Evolutionary conservation across 2,888 invertebrate genomes (phyloP).

Genomic region (Lamproptera curius): DNA sequence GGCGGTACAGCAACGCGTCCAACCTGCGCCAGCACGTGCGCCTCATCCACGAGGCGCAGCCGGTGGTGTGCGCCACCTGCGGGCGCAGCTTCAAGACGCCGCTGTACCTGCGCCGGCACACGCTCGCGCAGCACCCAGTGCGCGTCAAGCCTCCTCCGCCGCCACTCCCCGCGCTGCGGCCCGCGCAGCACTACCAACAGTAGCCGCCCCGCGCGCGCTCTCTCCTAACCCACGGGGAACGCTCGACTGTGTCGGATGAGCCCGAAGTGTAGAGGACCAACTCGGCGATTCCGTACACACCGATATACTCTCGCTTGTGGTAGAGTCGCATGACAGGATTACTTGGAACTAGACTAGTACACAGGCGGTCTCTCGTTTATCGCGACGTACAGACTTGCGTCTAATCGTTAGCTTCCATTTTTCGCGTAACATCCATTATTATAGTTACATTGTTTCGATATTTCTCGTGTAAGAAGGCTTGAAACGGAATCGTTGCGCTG

Average conservation of each 20-base stretch:
- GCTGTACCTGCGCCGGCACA: slow-evolving; percentile 86
- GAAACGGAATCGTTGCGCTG: slow-evolving; percentile 14
- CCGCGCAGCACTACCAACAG: slow-evolving; percentile 45
- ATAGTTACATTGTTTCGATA: neutral
- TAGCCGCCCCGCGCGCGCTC: slow-evolving; percentile 28
- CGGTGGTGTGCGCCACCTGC: slow-evolving; percentile 83
- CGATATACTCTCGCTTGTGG: neutral
- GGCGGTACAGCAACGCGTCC: slow-evolving; percentile 84
- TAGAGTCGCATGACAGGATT: neutral
- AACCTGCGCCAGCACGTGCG: slow-evolving; percentile 87
- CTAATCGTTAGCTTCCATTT: too few relatives aligned
- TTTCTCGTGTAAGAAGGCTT: neutral
- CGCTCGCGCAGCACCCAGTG: slow-evolving; percentile 82
- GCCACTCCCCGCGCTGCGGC: slow-evolving; percentile 51
- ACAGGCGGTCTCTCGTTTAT: too few relatives aligned
- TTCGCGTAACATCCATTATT: neutral
- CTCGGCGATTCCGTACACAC: neutral
- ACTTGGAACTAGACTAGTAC: neutral
- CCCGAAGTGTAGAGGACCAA: slow-evolving; percentile 7
- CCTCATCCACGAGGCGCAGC: slow-evolving; percentile 84
- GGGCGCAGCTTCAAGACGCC: slow-evolving; percentile 86
- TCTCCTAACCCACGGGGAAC: slow-evolving; percentile 13
- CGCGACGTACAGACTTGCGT: too few relatives aligned
- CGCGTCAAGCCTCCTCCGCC: slow-evolving; percentile 48
- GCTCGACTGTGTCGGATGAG: slow-evolving; percentile 3